These are phyloP conservation scores for Anarhynchus alexandrinus DNA, from an alignment of 2,113 vertebrate species.

Conservation along the genomic window DNA sequence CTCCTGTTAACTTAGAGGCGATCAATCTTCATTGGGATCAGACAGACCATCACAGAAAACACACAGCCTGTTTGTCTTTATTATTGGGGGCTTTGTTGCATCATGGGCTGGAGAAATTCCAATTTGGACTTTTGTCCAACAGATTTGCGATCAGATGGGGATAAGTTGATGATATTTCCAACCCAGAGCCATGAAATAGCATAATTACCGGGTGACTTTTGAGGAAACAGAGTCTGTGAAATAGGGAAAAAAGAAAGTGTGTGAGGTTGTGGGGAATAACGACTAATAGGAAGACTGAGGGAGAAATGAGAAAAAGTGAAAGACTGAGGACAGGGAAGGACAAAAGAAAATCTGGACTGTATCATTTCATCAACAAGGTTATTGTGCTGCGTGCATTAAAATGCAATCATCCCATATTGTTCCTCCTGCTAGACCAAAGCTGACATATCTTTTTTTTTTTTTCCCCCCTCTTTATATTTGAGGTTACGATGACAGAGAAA, in stretches of 20 bases:
- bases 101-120: slow-evolving; percentile 68
- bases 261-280: neutral
- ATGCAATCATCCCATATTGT: neutral
- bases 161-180: neutral
- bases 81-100: slow-evolving; percentile 71
- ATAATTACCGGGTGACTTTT: slow-evolving; percentile 12
- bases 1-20: slow-evolving; percentile 61
- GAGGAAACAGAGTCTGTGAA: neutral
- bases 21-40: slow-evolving; percentile 73
- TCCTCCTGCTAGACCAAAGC: slow-evolving; percentile 20
- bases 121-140: slow-evolving; percentile 36
- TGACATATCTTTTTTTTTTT: slow-evolving; percentile 43
- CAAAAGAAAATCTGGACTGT: slow-evolving; percentile 19
- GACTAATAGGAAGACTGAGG: neutral
- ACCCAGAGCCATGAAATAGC: neutral
- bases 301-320: neutral
- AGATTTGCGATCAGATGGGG: neutral
- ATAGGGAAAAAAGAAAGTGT: neutral
- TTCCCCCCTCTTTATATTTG: slow-evolving; percentile 64
- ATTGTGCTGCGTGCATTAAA: neutral
- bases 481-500: slow-evolving; percentile 98
- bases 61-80: slow-evolving; percentile 74
- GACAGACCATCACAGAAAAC: slow-evolving; percentile 70
- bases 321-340: slow-evolving; percentile 24
- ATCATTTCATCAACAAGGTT: neutral